Base-by-base conservation (phyloP, 2,888 invertebrate species). In the Thyatira batis region DNA sequence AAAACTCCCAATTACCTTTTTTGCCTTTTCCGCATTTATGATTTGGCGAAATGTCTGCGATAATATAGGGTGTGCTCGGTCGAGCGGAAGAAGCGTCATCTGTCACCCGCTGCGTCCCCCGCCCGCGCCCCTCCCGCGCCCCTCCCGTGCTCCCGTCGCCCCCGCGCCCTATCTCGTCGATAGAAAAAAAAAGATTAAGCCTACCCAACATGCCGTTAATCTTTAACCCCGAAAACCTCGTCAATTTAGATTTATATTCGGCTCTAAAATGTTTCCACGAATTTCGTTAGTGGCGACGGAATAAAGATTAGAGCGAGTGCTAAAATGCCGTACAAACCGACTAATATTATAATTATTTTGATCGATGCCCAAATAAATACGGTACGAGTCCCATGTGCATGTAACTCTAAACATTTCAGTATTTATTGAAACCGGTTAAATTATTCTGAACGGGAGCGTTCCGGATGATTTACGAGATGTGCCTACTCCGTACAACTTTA, bases 31-130 rank as follows among this genome's bases (percentile, higher is more conserved):
- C 39, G 39, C 39, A 17, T 39, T 39, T 39, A 39, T 39, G 39
- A 39, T 39, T 39, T 39, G 39, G 39, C n/a, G 39, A 66, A 66
- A 67, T 61, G 57, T 58, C 57, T 59, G 60, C 54, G 64, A 61
- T 64, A 64, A 60, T 62, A 56, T 59, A 58, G 61, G 51, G 60
- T 55, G 57, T 60, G 61, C 58, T 57, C 61, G 58, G 56, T 60
- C 55, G 58, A 53, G 56, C 64, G 54, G 57, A 62, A 60, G 59
- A 53, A 39, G 39, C 17, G 60, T 57, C 60, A 64, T 60, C 62
- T 61, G 64, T 60, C 66, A 60, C 39, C 17, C 39, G 17, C 39
- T 3, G 1, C 39, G 8, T 1, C 39, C n/a, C 11, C 2, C 30
- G 9, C 11, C 11, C 11, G 2, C 33, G n/a, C 10, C 2, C 33